These are phyloP conservation scores for Centropus bengalensis DNA, from an alignment of 2,113 vertebrate species.

Conservation along the genomic window DNA sequence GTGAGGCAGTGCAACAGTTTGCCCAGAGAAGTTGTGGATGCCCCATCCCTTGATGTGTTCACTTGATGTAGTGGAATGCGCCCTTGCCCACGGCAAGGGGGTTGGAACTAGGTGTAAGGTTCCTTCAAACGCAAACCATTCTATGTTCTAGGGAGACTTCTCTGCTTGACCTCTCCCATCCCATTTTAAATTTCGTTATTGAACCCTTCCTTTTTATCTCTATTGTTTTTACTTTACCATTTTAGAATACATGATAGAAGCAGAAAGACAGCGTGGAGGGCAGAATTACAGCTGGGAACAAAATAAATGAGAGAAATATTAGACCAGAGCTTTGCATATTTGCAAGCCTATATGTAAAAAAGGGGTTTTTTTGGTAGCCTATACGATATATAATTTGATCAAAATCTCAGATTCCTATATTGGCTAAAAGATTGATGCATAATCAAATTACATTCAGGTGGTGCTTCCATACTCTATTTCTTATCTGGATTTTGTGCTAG, in stretches of 20 bases:
- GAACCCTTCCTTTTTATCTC: neutral
- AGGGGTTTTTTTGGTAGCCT: neutral
- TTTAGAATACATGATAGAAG: neutral
- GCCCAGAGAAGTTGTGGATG: too few relatives aligned
- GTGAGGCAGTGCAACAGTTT: too few relatives aligned
- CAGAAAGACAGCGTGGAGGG: neutral
- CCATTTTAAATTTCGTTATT: neutral
- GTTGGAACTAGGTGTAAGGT: too few relatives aligned
- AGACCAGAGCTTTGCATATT: neutral
- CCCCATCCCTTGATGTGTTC: too few relatives aligned
- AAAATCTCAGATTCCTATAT: neutral
- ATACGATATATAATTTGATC: neutral
- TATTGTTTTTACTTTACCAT: neutral
- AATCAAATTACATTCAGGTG: neutral
- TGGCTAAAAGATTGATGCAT: neutral
- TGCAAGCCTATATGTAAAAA: neutral
- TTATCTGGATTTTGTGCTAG: neutral
- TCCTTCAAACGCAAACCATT: too few relatives aligned
- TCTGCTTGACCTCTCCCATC: neutral
- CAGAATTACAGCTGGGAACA: neutral
- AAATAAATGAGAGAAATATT: neutral
- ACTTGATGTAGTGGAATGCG: too few relatives aligned
- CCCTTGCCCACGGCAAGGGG: too few relatives aligned
- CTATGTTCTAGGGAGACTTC: neutral
- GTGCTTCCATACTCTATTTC: neutral